Percentiles rank a stretch among this genome's conserved stretches.
Evolutionary conservation across 2,113 vertebrate genomes (phyloP).

Genomic region (Cranoglanis bouderius): DNA sequence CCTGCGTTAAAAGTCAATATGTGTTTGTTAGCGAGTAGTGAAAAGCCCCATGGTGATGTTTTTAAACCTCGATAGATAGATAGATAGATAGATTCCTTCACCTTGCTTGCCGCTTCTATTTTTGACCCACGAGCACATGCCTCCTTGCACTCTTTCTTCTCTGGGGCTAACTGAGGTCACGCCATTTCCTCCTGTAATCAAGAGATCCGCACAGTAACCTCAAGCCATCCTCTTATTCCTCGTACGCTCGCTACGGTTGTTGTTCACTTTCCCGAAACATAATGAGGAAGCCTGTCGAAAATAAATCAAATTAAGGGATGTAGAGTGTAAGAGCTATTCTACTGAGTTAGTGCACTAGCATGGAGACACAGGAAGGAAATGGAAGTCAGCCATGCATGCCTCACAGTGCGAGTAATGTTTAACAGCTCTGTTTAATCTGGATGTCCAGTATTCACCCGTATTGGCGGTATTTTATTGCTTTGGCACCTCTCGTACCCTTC

Average conservation of each 20-base stretch:
- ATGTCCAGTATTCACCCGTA: not conserved
- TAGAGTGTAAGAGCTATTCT: not conserved
- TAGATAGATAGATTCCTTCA: slow-evolving; percentile 51
- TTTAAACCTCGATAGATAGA: not conserved
- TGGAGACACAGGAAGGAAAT: not conserved
- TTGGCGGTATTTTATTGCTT: slow-evolving; percentile 16
- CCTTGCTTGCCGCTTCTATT: slow-evolving; percentile 44
- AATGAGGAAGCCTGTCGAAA: slow-evolving; percentile 13
- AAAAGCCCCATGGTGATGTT: slow-evolving; percentile 41
- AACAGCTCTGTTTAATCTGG: slow-evolving; percentile 12
- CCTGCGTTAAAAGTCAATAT: not conserved
- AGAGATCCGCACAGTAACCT: slow-evolving; percentile 50
- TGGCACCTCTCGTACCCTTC: not conserved
- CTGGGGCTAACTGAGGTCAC: slow-evolving; percentile 61
- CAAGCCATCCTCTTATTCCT: slow-evolving; percentile 45
- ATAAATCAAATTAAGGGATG: slow-evolving; percentile 3
- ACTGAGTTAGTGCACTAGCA: not conserved
- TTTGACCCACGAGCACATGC: slow-evolving; percentile 21
- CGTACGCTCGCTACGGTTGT: slow-evolving; percentile 7
- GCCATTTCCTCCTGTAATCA: slow-evolving; percentile 61
- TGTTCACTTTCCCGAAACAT: slow-evolving; percentile 7
- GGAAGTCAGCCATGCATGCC: not conserved
- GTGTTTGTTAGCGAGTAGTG: slow-evolving; percentile 42
- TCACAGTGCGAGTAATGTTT: slow-evolving; percentile 13
- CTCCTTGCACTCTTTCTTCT: slow-evolving; percentile 41